phyloP scores from a whole-genome alignment of 2,797 vertebrate genomes.

The Antrozous pallidus region DNA sequence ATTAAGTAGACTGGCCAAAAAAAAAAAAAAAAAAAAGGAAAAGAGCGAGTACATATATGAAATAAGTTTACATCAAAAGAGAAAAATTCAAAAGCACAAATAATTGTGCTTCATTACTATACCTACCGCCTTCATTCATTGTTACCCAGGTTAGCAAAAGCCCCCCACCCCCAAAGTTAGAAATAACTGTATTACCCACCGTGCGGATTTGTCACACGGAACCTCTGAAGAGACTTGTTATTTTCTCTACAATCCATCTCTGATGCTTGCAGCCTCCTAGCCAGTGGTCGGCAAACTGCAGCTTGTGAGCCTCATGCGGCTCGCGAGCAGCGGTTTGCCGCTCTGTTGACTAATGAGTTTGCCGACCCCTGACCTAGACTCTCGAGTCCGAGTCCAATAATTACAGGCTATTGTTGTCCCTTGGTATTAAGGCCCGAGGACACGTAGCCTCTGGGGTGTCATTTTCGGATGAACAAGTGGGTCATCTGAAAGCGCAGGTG shows the following conservation, averaged over 20 bases:
- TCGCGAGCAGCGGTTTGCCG: too few species aligned
- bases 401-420: too few species aligned
- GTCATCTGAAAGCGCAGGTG: constrained; percentile 11
- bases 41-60: background rate
- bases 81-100: background rate
- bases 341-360: too few species aligned
- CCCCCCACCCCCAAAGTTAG: background rate
- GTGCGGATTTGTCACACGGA: background rate
- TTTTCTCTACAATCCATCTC: background rate
- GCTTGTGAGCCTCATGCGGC: too few species aligned
- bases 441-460: too few species aligned
- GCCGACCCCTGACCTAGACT: too few species aligned
- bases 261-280: background rate
- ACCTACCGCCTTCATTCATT: background rate
- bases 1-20: background rate
- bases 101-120: background rate
- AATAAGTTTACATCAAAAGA: background rate
- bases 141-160: background rate
- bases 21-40: background rate
- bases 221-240: background rate
- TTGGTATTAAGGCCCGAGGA: too few species aligned
- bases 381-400: too few species aligned
- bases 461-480: too few species aligned
- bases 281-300: too few species aligned
- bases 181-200: background rate